Conservation (phyloP, 2,113 vertebrate species). For the Shinisaurus crocodilurus region DNA sequence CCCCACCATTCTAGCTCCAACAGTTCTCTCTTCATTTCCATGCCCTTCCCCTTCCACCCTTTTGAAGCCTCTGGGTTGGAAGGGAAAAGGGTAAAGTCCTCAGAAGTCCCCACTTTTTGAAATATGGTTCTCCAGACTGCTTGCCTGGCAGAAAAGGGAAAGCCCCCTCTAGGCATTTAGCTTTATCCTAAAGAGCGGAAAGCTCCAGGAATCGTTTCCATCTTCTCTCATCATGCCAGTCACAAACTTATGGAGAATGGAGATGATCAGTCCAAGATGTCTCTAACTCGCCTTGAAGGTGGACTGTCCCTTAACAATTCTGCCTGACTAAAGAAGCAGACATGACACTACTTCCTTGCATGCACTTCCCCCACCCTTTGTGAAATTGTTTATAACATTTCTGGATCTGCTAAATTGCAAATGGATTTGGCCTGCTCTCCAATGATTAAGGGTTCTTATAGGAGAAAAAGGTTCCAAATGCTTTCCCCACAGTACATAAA, state of each 20-base stretch:
- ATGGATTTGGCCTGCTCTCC: background rate
- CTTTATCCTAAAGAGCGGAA: constrained; percentile 17
- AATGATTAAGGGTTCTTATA: background rate
- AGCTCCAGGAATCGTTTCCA: constrained; percentile 3
- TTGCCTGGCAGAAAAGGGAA: constrained; percentile 15
- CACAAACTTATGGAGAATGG: background rate
- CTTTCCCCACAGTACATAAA: background rate
- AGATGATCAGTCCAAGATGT: background rate
- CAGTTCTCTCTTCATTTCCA: background rate
- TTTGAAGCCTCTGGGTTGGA: background rate
- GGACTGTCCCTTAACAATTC: background rate
- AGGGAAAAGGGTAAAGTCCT: background rate
- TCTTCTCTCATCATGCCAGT: background rate
- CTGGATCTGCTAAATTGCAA: background rate
- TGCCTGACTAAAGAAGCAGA: background rate
- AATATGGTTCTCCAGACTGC: background rate
- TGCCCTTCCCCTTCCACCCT: background rate
- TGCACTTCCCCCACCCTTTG: background rate
- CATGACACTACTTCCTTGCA: background rate
- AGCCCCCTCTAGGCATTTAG: constrained; percentile 9
- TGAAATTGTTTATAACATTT: background rate
- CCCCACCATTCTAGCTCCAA: background rate
- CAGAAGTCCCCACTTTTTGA: constrained; percentile 1
- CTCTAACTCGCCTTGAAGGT: background rate
- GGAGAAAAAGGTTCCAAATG: background rate